Evolutionary conservation across 2,113 vertebrate genomes (phyloP).

Genomic region (Mesitornis unicolor): DNA sequence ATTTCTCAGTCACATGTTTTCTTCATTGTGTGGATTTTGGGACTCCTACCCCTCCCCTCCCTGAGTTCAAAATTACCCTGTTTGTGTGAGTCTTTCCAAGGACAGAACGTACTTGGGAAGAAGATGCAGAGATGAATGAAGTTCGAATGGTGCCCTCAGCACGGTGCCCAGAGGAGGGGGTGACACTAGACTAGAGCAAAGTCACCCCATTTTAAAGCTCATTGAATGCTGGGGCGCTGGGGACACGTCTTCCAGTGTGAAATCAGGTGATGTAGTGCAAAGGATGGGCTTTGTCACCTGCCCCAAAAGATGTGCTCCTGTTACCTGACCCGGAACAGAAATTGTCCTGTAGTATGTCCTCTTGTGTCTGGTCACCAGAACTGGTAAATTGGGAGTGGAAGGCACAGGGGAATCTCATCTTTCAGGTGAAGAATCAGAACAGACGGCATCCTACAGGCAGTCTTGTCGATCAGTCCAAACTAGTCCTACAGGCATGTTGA

Average conservation of each 20-base stretch:
- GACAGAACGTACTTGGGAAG: neutral
- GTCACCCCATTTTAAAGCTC: neutral
- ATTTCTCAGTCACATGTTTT: neutral
- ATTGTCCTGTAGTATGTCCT: neutral
- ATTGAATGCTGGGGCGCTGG: accelerated
- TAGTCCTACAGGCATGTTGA: too few relatives aligned
- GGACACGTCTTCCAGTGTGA: accelerated
- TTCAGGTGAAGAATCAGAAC: neutral
- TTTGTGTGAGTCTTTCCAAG: neutral
- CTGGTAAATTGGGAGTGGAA: neutral
- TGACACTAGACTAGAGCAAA: neutral
- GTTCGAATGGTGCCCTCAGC: neutral
- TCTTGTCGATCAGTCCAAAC: too few relatives aligned
- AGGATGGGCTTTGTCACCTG: neutral
- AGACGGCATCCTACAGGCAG: too few relatives aligned
- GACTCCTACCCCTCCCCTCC: neutral
- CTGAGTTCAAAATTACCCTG: neutral
- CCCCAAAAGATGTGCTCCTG: neutral
- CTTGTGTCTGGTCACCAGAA: neutral
- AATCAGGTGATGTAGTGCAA: neutral
- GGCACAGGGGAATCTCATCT: neutral
- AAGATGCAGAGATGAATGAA: neutral
- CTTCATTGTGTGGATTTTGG: neutral
- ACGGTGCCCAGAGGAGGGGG: neutral
- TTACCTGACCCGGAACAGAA: neutral